phyloP scores from a whole-genome alignment of 53 echinoderm and acorn worm genomes.

The Luidia sarsii region DNA sequence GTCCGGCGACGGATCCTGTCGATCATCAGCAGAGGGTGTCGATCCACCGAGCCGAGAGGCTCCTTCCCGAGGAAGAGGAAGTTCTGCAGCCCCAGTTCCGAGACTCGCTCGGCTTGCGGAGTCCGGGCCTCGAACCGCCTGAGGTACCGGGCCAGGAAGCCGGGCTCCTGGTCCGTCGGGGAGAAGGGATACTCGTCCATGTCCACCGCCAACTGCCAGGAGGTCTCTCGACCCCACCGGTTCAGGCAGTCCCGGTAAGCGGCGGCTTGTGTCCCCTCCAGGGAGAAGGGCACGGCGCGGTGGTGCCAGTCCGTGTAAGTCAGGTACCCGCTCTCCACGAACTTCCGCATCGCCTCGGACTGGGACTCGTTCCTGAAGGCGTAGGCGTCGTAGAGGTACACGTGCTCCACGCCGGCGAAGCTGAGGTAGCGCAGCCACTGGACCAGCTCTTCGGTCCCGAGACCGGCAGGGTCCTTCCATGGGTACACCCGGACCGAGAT shows the following conservation, averaged over 20 bases:
- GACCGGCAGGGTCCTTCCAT: slow-evolving; percentile 10
- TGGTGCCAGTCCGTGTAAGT: slow-evolving; percentile 31
- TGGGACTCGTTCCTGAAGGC: slow-evolving; percentile 16
- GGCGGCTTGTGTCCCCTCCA: slow-evolving; percentile 7
- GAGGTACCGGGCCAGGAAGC: slow-evolving; percentile 10
- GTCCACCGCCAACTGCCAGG: slow-evolving; percentile 4
- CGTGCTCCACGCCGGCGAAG: slow-evolving; percentile 24
- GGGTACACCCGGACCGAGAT: neutral
- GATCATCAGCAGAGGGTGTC: slow-evolving; percentile 7
- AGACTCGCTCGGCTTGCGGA: neutral
- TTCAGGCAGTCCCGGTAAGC: slow-evolving; percentile 1
- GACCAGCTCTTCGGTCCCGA: slow-evolving; percentile 6
- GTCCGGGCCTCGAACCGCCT: neutral
- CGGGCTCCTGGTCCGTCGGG: neutral
- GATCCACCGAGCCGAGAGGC: neutral
- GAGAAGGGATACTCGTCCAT: slow-evolving; percentile 19
- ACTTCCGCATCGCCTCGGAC: neutral
- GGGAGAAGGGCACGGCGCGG: slow-evolving; percentile 7
- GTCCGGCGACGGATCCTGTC: slow-evolving; percentile 8
- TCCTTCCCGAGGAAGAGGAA: slow-evolving; percentile 15
- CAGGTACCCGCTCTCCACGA: slow-evolving; percentile 5
- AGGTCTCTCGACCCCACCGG: neutral
- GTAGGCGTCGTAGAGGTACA: slow-evolving; percentile 25
- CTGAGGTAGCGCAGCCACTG: slow-evolving; percentile 21
- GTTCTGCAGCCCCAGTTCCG: slow-evolving; percentile 20